A percentile compares a stretch with the other conserved stretches of the same genome.
These are phyloP conservation scores for Erpornis zantholeuca DNA, from an alignment of 2,113 vertebrate species.

Conservation along the genomic window DNA sequence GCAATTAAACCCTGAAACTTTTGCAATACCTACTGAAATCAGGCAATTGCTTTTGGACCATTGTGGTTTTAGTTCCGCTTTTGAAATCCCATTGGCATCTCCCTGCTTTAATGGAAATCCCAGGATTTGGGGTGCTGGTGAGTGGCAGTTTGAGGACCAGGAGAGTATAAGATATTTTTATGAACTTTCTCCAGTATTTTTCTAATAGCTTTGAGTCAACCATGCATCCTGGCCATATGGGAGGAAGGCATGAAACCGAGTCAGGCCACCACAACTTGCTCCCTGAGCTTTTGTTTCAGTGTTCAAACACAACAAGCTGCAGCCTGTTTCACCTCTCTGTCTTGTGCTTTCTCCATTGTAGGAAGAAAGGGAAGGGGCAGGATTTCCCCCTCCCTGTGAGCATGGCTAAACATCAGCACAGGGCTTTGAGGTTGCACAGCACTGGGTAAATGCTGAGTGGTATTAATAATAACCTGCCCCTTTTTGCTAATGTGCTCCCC, in stretches of 20 bases:
- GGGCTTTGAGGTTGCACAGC: background rate
- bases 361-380: background rate
- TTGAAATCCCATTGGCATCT: background rate
- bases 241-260: background rate
- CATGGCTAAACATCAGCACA: background rate
- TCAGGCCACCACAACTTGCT: background rate
- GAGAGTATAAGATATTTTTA: background rate
- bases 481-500: background rate
- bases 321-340: background rate
- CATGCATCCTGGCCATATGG: rapidly evolving
- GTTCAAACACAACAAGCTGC: background rate
- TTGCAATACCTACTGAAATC: background rate
- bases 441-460: conserved; percentile 4
- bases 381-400: background rate
- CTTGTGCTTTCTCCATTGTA: background rate
- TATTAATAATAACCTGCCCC: conserved; percentile 30
- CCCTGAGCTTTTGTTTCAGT: background rate
- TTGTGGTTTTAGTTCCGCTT: background rate
- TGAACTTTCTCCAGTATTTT: background rate
- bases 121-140: background rate
- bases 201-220: background rate
- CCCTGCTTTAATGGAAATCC: background rate
- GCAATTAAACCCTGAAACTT: background rate
- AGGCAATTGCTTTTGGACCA: background rate
- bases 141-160: background rate